Percentiles rank a stretch among this genome's conserved stretches.
phyloP scores from a whole-genome alignment of 1,140 invertebrate genomes.

The Phortica variegata region DNA sequence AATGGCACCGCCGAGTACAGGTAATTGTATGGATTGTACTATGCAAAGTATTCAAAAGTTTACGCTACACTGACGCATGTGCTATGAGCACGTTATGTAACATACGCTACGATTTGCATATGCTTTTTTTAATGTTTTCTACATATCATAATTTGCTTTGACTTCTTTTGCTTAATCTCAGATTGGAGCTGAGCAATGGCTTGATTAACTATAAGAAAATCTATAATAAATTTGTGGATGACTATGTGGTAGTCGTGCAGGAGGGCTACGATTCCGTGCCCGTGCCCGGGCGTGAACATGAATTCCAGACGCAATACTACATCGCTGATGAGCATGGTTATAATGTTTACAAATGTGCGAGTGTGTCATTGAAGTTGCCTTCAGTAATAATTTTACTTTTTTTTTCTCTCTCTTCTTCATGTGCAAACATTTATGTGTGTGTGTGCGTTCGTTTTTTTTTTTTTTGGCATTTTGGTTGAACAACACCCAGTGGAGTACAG shows the following conservation, averaged over 20 bases:
- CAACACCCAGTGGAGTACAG: too few species aligned
- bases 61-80: too few species aligned
- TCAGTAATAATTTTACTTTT: slow-evolving; percentile 20
- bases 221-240: slow-evolving; percentile 24
- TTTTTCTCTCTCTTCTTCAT: slow-evolving; percentile 8
- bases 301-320: slow-evolving; percentile 38
- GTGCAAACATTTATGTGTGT: too few species aligned
- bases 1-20: slow-evolving; percentile 46
- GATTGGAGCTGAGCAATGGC: slow-evolving; percentile 43
- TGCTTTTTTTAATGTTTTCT: too few species aligned
- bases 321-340: slow-evolving; percentile 44
- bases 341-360: slow-evolving; percentile 40
- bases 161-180: slow-evolving; percentile 6
- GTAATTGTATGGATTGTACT: too few species aligned
- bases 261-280: slow-evolving; percentile 44
- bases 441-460: too few species aligned
- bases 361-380: slow-evolving; percentile 38
- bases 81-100: too few species aligned
- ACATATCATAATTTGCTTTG: too few species aligned
- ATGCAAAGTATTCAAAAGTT: too few species aligned
- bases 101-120: too few species aligned
- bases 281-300: slow-evolving; percentile 16
- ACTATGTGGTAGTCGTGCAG: slow-evolving; percentile 32
- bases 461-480: too few species aligned
- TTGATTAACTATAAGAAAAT: slow-evolving; percentile 40